A percentile compares a stretch with the other conserved stretches of the same genome.
phyloP scores from a whole-genome alignment of 2,113 vertebrate species.

The Bolborhynchus lineola region DNA sequence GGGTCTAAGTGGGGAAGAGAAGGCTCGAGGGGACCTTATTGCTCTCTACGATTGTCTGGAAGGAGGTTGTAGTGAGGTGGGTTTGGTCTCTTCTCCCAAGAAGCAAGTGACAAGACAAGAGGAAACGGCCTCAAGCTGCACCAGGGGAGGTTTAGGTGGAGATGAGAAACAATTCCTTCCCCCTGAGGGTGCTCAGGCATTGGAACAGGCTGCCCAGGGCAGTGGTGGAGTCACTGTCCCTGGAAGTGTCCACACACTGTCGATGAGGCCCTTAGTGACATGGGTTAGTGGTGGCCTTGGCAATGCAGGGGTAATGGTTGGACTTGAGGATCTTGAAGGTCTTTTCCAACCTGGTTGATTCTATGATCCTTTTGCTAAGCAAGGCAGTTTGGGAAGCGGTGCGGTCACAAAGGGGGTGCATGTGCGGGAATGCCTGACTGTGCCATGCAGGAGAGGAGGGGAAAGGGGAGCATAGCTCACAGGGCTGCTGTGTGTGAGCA shows the following conservation, averaged over 20 bases:
- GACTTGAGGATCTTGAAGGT: background rate
- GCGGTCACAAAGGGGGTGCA: rapidly evolving
- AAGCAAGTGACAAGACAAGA: background rate
- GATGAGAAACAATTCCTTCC: background rate
- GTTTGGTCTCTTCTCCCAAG: background rate
- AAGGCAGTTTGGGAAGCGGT: rapidly evolving
- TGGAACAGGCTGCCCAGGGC: background rate
- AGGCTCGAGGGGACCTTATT: too few species aligned
- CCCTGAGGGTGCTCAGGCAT: background rate
- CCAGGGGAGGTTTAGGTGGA: background rate
- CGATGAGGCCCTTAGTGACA: background rate
- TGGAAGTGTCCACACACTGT: background rate
- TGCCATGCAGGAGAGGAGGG: background rate
- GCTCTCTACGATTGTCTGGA: too few species aligned
- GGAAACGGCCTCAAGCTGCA: background rate
- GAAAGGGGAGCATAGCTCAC: background rate
- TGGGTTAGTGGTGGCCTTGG: background rate
- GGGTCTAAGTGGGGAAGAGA: too few species aligned
- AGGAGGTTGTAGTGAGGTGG: background rate
- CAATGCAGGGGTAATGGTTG: background rate
- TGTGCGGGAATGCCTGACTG: background rate
- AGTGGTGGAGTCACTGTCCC: background rate
- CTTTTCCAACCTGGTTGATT: background rate
- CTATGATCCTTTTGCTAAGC: background rate
- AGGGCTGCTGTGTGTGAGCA: rapidly evolving